These are phyloP conservation scores for Scaptomyza hsui DNA, from an alignment of 1,140 invertebrate species.

Conservation along the genomic window DNA sequence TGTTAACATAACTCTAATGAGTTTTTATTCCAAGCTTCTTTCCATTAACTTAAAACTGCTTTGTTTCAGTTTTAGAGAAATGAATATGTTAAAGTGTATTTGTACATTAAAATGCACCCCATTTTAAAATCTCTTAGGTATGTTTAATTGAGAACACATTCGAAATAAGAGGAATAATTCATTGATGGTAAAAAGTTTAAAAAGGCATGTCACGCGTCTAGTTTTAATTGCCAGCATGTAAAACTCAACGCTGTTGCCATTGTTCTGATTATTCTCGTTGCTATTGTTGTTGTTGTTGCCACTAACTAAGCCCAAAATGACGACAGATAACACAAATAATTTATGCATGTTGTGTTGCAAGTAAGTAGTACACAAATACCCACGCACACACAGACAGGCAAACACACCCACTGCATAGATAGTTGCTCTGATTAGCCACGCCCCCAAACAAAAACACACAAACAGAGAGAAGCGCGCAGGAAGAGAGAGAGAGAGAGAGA, in stretches of 20 bases:
- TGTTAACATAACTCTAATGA: too few relatives aligned
- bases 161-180: neutral
- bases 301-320: slow-evolving; percentile 27
- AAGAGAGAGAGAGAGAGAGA: neutral
- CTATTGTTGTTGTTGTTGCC: slow-evolving; percentile 9
- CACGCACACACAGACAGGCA: neutral
- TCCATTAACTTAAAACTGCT: too few relatives aligned
- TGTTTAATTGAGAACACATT: neutral
- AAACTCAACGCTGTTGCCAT: neutral
- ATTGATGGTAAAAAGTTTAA: neutral
- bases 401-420: slow-evolving; percentile 12
- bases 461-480: neutral
- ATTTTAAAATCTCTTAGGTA: too few relatives aligned
- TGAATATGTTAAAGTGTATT: too few relatives aligned
- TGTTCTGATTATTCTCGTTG: slow-evolving; percentile 2
- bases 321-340: slow-evolving; percentile 36
- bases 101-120: too few relatives aligned
- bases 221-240: neutral
- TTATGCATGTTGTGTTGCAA: slow-evolving; percentile 41
- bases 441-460: neutral
- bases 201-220: neutral
- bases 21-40: too few relatives aligned
- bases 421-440: slow-evolving; percentile 37
- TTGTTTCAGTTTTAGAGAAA: too few relatives aligned
- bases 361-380: slow-evolving; percentile 13